Conservation (phyloP, 2,113 vertebrate genomes). For the Anhinga anhinga region DNA sequence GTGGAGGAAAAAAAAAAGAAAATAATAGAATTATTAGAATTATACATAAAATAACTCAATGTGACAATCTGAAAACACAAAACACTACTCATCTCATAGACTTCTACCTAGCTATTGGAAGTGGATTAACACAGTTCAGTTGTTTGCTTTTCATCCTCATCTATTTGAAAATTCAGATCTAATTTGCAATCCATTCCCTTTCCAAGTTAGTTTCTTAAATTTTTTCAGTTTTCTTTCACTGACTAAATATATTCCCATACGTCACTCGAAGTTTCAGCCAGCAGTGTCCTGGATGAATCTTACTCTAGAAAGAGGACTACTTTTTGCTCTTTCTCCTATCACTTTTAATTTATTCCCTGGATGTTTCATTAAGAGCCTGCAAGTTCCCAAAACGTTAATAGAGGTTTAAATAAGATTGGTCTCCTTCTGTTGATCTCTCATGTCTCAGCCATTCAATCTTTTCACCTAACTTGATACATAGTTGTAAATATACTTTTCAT, state of each 20-base stretch:
- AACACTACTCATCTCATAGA: not conserved
- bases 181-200: not conserved
- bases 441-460: not conserved
- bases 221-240: not conserved
- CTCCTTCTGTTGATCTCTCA: not conserved
- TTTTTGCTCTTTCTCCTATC: not conserved
- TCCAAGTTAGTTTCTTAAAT: not conserved
- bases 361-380: slow-evolving; percentile 20
- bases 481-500: not conserved
- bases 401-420: not conserved
- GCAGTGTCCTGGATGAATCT: not conserved
- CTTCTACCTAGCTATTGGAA: not conserved
- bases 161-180: not conserved
- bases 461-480: not conserved
- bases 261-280: not conserved
- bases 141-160: not conserved
- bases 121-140: not conserved
- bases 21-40: not conserved
- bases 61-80: not conserved
- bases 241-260: not conserved
- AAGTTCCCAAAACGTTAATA: slow-evolving; percentile 4
- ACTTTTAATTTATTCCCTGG: slow-evolving; percentile 46
- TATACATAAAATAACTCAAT: not conserved
- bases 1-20: not conserved
- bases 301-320: not conserved